Base-by-base conservation (phyloP, 1,140 invertebrate genomes). In the Rhopalosiphum padi region DNA sequence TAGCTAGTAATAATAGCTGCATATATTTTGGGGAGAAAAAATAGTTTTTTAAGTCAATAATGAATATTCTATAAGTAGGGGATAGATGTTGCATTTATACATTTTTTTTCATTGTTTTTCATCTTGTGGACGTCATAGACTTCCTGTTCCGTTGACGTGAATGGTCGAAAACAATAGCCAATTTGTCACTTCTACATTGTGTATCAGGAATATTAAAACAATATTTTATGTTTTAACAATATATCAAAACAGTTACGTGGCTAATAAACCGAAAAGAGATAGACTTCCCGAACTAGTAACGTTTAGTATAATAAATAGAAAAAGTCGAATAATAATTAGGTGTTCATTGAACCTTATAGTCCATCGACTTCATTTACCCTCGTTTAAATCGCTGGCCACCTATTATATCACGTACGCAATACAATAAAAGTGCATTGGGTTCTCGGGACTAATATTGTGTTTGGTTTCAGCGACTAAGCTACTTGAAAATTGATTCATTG, bases 331-430 rank as follows among this genome's bases (percentile, higher is more conserved):
- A 92, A 82, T 83, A 83, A 91, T 83, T 92, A 82, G 46, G 46
- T 92, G 91, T 92, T n/a, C 91, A 83, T 92, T 92, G 91, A 92
- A 92, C 91, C 90, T 77, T 91, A 91, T 43, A 77, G 48, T 41
- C 37, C 89, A 43, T 55, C n/a, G 48, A 55, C 87, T 89, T 86
- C 6, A 53, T 86, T 93, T 53, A 55, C 91, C 91, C 91, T 93
- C 91, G 91, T 93, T 93, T 86, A 93, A 93, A 93, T 93, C 91
- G 35, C 91, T 25, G 68, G 82, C 23, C 48, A 68, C 53, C 53
- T 55, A 53, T 30, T 86, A 30, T 41, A 48, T 93, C 91, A 93
- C 91, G 91, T 85, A 53, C 82, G 48, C 25, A 43, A 25, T 37
- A 88, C 68, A 35, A 51, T 91, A 48, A 82, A 48, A 91, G 35